Conservation (phyloP, 1,140 invertebrate species). For the Drosophila willistoni region DNA sequence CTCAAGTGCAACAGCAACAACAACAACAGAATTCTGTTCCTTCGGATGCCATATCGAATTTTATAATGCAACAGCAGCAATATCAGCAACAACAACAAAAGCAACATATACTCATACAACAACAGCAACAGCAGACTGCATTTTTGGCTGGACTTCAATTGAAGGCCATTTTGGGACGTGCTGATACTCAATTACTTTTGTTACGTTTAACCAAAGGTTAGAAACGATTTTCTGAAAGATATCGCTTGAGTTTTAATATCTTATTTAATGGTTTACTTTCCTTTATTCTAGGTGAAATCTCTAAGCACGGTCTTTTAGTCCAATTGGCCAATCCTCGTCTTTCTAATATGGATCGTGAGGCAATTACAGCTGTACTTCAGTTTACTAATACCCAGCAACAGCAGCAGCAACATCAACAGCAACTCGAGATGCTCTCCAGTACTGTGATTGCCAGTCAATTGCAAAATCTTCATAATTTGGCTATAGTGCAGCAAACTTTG, state of each 20-base stretch:
- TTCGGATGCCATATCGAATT: slow-evolving; percentile 71
- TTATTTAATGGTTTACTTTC: not conserved
- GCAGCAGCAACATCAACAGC: slow-evolving; percentile 72
- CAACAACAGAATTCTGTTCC: slow-evolving; percentile 25
- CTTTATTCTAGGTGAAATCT: slow-evolving; percentile 66
- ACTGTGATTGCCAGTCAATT: slow-evolving; percentile 75
- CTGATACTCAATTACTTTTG: slow-evolving; percentile 72
- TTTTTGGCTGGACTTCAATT: slow-evolving; percentile 73
- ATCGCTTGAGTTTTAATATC: no score
- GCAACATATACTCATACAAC: slow-evolving; percentile 69
- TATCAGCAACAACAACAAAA: slow-evolving; percentile 76
- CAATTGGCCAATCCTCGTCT: slow-evolving; percentile 76
- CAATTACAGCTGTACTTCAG: slow-evolving; percentile 76
- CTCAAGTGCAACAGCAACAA: slow-evolving; percentile 25
- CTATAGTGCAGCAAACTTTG: slow-evolving; percentile 72
- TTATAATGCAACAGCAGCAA: slow-evolving; percentile 74
- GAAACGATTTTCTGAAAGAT: not conserved
- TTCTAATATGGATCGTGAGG: slow-evolving; percentile 71
- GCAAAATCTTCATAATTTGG: slow-evolving; percentile 76
- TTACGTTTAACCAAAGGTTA: slow-evolving; percentile 76
- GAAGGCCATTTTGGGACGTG: slow-evolving; percentile 71
- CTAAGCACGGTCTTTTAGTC: slow-evolving; percentile 74
- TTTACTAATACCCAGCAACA: slow-evolving; percentile 80
- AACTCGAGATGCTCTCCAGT: slow-evolving; percentile 74
- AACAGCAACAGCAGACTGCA: slow-evolving; percentile 78